Percentiles rank a stretch among this genome's conserved stretches.
Evolutionary conservation across 2,888 invertebrate species (phyloP).

Genomic region (Philaethria dido): DNA sequence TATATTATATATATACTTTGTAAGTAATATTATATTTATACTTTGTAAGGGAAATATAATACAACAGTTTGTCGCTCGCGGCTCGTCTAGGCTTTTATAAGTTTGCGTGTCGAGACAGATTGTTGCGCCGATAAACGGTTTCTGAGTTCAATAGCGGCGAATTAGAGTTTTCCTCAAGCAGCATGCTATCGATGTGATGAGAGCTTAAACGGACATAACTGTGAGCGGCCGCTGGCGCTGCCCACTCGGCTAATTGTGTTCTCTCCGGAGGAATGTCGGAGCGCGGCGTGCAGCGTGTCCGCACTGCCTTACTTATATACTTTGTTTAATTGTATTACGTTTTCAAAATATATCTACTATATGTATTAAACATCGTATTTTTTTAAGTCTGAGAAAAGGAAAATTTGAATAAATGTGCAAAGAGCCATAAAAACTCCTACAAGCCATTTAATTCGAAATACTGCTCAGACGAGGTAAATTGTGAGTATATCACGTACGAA

Average conservation of each 20-base stretch:
- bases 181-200: conserved; percentile 8
- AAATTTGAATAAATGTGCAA: not conserved
- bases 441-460: not conserved
- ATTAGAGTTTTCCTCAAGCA: conserved; percentile 20
- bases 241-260: conserved; percentile 12
- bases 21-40: not conserved
- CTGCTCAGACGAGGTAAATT: not conserved
- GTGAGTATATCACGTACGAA: not conserved
- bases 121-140: conserved; percentile 1
- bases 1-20: too few species aligned
- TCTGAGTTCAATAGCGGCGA: not conserved
- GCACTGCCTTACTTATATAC: not conserved
- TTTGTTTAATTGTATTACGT: not conserved
- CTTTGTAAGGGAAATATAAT: not conserved
- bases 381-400: not conserved
- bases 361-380: not conserved
- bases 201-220: conserved; percentile 4
- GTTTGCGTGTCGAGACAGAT: not conserved
- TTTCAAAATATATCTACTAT: not conserved
- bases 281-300: conserved; percentile 14
- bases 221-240: conserved; percentile 4
- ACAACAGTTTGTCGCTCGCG: not conserved
- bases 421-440: not conserved
- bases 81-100: not conserved
- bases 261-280: conserved; percentile 25